Percentiles rank a stretch among this genome's conserved stretches.
Conservation (phyloP, 2,888 invertebrate species). For the Bursaphelenchus okinawaensis region DNA sequence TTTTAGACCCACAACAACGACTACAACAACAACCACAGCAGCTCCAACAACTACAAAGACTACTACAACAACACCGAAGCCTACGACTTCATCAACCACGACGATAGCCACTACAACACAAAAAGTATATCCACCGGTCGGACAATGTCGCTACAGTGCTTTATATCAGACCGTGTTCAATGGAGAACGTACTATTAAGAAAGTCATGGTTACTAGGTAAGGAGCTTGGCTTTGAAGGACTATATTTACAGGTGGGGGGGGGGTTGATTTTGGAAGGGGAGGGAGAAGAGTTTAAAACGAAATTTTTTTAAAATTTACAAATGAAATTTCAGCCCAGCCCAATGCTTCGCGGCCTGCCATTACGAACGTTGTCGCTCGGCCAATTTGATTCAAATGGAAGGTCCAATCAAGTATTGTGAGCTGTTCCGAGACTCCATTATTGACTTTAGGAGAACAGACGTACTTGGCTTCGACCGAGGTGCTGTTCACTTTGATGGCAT, state of each 20-base stretch:
- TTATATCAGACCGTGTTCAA: conserved; percentile 53
- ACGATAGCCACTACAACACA: conserved; percentile 15
- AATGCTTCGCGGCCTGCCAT: conserved; percentile 52
- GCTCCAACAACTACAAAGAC: conserved; percentile 15
- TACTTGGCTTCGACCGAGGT: conserved; percentile 45
- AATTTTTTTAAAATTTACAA: not conserved
- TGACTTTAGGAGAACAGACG: conserved; percentile 52
- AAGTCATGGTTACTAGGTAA: conserved; percentile 31
- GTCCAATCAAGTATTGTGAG: conserved; percentile 35
- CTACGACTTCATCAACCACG: conserved; percentile 12
- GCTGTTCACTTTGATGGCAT: conserved; percentile 56
- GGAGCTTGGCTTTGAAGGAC: too few relatives aligned
- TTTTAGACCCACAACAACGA: conserved; percentile 11
- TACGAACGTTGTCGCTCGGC: conserved; percentile 52
- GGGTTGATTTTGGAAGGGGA: too few relatives aligned
- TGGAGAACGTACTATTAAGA: conserved; percentile 37
- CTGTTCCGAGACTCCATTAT: conserved; percentile 52
- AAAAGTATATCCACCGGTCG: conserved; percentile 43
- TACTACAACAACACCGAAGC: conserved; percentile 1
- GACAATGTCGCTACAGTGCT: conserved; percentile 50
- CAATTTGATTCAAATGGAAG: conserved; percentile 42
- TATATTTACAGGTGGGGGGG: too few relatives aligned
- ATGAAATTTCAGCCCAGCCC: conserved; percentile 34
- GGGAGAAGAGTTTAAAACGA: too few relatives aligned
- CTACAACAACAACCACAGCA: conserved; percentile 10